Base-by-base conservation (phyloP, 2,888 invertebrate species). In the Sphecodes monilicornis region DNA sequence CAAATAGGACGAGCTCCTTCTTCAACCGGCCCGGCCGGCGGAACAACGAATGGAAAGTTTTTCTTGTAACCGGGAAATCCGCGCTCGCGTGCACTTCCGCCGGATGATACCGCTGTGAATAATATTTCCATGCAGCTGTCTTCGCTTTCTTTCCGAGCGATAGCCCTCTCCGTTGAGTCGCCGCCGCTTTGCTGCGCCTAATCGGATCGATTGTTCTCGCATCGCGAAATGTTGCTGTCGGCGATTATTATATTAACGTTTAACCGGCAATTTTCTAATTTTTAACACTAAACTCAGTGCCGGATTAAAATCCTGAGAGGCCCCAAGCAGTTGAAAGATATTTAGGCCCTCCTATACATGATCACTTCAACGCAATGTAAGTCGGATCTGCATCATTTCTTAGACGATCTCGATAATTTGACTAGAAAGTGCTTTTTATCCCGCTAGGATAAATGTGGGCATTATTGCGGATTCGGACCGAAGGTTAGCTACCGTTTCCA, bases 41-140 rank as follows among this genome's bases (percentile, higher is more conserved):
- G 88, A 88, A 92, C 92, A 91, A 93, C 92, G 90, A 91, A 83
- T 87, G 88, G 86, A 91, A 91, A 91, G 88, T 92, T 92, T 91
- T 91, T 90, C 84, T 66, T 72, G 66, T 71, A 79, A 72, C 85
- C 69, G 83, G 73, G 76, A 74, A 79, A 89, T 85, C 75, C 76
- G 46, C 79, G 80, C 71, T 77, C 79, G 69, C 84, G 79, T 79
- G 73, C 89, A 86, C 82, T 91, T 89, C 88, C 87, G 79, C 84
- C 76, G 57, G 81, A 87, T 85, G 73, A 84, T 72, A 54, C 78
- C 76, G 71, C 77, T 73, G 54, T 78, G 29, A 70, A 26, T 64
- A 64, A 73, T 71, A 71, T 73, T 74, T 54, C 60, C 57, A 64
- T 78, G 57, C 68, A 70, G 41, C 57, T 69, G 70, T 57, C 43